Evolutionary conservation across 2,113 vertebrate species (phyloP), one percentile per base, ranked within the genome.

Genomic region (Lates calcarifer): DNA sequence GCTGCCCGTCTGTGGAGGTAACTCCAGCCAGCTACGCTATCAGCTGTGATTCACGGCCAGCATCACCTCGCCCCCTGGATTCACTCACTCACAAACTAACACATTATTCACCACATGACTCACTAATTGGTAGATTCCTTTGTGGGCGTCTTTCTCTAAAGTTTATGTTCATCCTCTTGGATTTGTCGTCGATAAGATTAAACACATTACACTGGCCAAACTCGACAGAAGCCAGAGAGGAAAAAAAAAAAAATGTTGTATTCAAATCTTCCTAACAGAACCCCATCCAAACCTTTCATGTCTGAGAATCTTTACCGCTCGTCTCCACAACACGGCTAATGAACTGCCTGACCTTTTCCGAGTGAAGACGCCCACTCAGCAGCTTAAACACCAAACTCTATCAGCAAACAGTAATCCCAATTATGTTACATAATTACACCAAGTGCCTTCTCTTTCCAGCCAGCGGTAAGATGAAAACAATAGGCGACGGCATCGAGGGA

Each of bases 301-400:
- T 43, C 1, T 10, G 15, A 13, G 35, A 18, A 26, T 15, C 75
- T 68, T 79, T 57, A 64, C 67, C 35, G 11, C 61, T 26, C 35
- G 31, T 58, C 74, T 75, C 77, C 61, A 51, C 61, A 60, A 70
- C 72, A 60, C 4, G 1, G 24, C 81, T 88, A 88, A 90, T 89
- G 80, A 79, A 86, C 82, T 55, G 65, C 65, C 74, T 90, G 89
- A 90, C 89, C 87, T 90, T 88, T 82, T 45, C 70, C 3, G 22
- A 60, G 51, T 63, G 39, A 81, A 66, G 75, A 79, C 70, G 56
- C 80, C 79, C 77, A 84, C 68, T 84, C 83, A 88, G 82, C 86
- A 69, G 65, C 81, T 89, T 80, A 81, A 80, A 84, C 77, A 68
- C 67, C 62, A 58, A 74, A 78, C 64, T 68, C 53, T 61, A 70